phyloP scores from a whole-genome alignment of 2,113 vertebrate genomes.

The Antechinus flavipes region DNA sequence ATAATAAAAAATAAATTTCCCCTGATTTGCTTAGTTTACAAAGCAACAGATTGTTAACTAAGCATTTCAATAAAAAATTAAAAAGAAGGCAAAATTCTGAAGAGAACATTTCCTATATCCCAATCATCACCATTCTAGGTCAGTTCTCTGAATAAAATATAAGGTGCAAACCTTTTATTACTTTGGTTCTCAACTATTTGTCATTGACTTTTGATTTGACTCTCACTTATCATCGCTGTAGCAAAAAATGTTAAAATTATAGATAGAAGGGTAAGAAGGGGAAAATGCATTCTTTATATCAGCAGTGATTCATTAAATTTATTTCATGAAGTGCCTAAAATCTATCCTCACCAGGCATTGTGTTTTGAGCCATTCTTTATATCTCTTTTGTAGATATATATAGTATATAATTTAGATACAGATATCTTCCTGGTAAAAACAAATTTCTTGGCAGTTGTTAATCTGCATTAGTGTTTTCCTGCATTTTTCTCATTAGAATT shows the following conservation, averaged over 20 bases:
- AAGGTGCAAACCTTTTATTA: background rate
- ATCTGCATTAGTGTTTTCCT: background rate
- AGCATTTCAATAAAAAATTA: background rate
- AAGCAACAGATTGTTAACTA: background rate
- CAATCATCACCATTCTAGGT: background rate
- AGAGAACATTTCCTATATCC: background rate
- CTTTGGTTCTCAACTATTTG: background rate
- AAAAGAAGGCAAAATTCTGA: background rate
- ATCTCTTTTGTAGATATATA: background rate
- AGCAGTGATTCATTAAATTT: no score
- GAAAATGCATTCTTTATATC: no score
- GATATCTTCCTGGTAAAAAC: background rate
- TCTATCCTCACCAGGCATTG: background rate
- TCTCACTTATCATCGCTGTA: background rate
- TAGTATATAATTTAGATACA: background rate
- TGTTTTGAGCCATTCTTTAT: background rate
- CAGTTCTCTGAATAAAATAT: background rate
- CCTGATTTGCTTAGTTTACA: background rate
- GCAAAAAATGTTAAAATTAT: background rate
- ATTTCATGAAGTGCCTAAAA: no score
- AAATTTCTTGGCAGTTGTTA: background rate
- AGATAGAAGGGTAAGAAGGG: background rate
- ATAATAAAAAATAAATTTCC: background rate
- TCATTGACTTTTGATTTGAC: background rate
- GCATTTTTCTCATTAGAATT: background rate